A percentile compares a stretch with the other conserved stretches of the same genome.
Conservation (phyloP, 37 sponge, comb jelly and placozoan genomes). For the Crambe crambe region DNA sequence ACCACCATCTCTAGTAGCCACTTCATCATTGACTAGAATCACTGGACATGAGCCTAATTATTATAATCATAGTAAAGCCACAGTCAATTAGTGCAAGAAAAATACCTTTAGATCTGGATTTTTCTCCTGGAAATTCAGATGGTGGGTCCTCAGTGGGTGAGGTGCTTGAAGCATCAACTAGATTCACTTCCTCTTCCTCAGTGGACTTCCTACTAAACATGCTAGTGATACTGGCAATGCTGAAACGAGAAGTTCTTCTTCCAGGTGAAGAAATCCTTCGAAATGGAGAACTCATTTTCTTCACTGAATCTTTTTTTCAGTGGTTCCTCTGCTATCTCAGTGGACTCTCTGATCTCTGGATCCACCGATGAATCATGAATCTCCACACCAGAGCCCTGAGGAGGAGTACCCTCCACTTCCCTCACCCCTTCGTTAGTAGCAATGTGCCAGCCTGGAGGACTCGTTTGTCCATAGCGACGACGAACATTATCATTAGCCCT, state of each 20-base stretch:
- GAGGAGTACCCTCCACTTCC: background rate
- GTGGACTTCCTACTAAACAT: constrained; percentile 6
- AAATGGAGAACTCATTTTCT: background rate
- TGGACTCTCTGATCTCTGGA: no score
- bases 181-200: background rate
- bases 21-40: no score
- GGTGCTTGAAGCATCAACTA: no score
- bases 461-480: background rate
- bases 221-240: constrained; percentile 3
- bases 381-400: no score
- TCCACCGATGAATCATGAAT: no score
- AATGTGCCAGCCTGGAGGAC: background rate
- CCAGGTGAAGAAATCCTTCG: background rate
- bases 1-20: no score
- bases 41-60: no score
- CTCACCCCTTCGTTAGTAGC: background rate
- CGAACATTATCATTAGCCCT: background rate
- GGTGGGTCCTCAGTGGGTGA: background rate
- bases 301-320: background rate
- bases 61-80: no score
- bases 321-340: background rate
- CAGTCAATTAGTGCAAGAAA: no score
- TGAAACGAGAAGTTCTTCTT: background rate
- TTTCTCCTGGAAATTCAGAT: no score
- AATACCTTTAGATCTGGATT: no score